Evolutionary conservation across 2,113 vertebrate genomes (phyloP), one percentile per base, ranked within the genome.

Genomic region (Aphyosemion australe): DNA sequence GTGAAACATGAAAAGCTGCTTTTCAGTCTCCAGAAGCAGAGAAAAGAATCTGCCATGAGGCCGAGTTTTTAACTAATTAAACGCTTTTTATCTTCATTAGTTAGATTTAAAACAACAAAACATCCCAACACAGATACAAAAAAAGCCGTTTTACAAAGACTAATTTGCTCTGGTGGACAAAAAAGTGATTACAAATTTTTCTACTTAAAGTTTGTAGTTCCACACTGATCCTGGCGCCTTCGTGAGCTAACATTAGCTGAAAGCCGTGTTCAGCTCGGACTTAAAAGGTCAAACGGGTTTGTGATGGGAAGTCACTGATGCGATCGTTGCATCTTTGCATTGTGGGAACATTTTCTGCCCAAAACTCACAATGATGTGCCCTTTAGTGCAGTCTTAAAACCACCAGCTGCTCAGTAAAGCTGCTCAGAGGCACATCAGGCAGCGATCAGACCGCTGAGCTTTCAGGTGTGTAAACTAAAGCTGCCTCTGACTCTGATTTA

Each of bases 371-470:
- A 48, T 32, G 15, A 55, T 12, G 5, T 48, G 51, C 51, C 59
- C 16, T 62, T 55, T 13, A 62, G 43, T 19, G 47, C 54, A 8
- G 57, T 11, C n/a, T 37, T 43, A 19, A n/a, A 57, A 47, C 39
- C 43, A 47, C 11, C 37, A 18, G n/a, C 19, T 15, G 16, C 15
- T 31, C 13, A 31, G 20, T 8, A 18, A 26, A 26, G 10, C 31
- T n/a, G 52, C 26, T 53, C 26, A 32, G 51, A 6, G 42, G 14
- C 13, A 45, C 14, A 53, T 31, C 51, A 53, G 51, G 26, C 19
- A 20, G 18, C 20, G 19, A 11, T 50, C 18, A 51, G 18, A 42
- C 41, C 9, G 4, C 34, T 37, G 34, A 42, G 12, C 12, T 42
- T 42, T 12, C 9, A 13, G 41, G 41, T 42, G 41, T 42, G 41